Base-by-base conservation (phyloP, 2,113 vertebrate genomes). In the Rafetus swinhoei region DNA sequence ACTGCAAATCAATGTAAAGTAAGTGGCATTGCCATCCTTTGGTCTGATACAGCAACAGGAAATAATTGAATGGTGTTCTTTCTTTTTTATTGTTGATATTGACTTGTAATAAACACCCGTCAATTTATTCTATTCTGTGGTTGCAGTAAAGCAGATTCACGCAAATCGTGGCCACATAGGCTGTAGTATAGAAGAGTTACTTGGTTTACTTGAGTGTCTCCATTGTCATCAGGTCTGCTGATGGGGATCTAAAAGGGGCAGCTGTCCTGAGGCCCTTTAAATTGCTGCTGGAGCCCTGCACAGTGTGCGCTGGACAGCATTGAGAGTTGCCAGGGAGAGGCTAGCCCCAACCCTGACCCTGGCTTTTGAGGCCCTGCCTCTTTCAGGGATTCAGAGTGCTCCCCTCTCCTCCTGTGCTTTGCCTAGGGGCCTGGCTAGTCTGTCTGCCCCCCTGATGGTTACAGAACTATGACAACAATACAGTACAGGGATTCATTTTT, bases 201-300 rank as follows among this genome's bases (percentile, higher is more conserved):
- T 16, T 29, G 65, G 27, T 52, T 39, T 9, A 1, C 2, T 21
- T 50, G 54, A 35, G 2, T n/a, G 12, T 1, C 39, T 1, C 29
- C 59, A 5, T 2, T 53, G 45, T 27, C 79, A 54, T 54, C 53
- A 54, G 53, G 53, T 45, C 53, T 54, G 53, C 53, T 54, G 8
- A 54, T 54, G 53, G 7, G 53, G 10, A 54, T 10, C 10, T 14
- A 54, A 54, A 54, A 45, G 45, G 53, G 10, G 53, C 53, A 54
- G 14, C 53, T 54, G 53, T 54, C 14, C 53, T 4, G 14, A 14
- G 53, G 10, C 14, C 53, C 53, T 54, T 54, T 54, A 54, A 54
- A 54, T 54, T 14, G 14, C 53, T 10, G 14, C 53, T 14, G 14
- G 10, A 54, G 53, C 53, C 53, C 53, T 54, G 53, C 10, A 14